phyloP scores from a whole-genome alignment of 1,140 invertebrate species.

The Chironomus tepperi region DNA sequence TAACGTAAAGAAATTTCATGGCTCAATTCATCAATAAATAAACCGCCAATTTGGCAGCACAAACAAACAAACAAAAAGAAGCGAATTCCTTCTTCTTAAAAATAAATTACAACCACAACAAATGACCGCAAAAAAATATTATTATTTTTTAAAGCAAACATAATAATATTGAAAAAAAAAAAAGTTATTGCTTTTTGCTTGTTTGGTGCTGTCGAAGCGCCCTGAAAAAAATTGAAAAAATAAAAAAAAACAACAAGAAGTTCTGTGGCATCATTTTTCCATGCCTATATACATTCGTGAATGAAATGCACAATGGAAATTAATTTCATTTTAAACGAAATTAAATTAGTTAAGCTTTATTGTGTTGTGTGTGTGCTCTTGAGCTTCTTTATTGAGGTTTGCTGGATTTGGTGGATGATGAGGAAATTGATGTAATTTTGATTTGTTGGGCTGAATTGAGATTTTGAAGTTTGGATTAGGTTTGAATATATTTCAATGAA shows the following conservation, averaged over 20 bases:
- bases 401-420: no score
- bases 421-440: no score
- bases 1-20: no score
- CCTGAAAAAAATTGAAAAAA: no score
- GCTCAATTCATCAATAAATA: background rate
- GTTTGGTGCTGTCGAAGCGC: background rate
- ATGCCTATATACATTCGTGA: background rate
- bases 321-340: background rate
- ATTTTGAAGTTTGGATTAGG: no score
- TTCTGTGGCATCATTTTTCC: conserved; percentile 6
- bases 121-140: conserved; percentile 12
- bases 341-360: conserved; percentile 14
- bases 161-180: background rate
- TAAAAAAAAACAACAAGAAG: background rate
- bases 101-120: background rate
- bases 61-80: background rate
- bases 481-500: no score
- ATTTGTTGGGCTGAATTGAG: no score
- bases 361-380: background rate
- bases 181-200: no score
- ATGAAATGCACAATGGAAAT: background rate
- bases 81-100: background rate
- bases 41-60: background rate
- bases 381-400: no score
- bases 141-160: background rate